phyloP scores from a whole-genome alignment of 2,113 vertebrate genomes.

The Astur gentilis region DNA sequence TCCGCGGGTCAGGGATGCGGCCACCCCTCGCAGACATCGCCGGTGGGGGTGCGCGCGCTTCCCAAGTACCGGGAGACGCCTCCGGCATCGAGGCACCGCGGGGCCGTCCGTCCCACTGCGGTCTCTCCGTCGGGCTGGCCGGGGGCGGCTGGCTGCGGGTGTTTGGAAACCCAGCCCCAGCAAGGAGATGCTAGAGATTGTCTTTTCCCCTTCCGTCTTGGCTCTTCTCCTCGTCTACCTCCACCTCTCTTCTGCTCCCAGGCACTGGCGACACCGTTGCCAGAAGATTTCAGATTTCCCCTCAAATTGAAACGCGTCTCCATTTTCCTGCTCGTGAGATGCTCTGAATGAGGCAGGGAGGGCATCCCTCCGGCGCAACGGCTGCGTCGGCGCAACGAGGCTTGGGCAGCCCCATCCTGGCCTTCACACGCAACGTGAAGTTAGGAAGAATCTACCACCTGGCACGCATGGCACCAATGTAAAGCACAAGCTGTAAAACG shows the following conservation, averaged over 20 bases:
- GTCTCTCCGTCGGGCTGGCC: background rate
- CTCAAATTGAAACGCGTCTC: background rate
- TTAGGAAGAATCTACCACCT: background rate
- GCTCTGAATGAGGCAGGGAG: background rate
- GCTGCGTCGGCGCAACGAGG: accelerated
- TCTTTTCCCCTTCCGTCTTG: background rate
- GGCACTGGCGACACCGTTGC: background rate
- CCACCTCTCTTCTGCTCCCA: background rate
- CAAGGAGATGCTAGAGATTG: background rate
- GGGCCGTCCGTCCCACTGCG: background rate
- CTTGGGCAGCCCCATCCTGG: background rate
- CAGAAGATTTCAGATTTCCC: background rate
- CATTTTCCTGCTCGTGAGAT: background rate
- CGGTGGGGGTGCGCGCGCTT: accelerated
- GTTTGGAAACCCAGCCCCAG: background rate
- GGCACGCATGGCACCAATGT: background rate
- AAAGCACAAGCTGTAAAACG: background rate
- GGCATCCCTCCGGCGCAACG: accelerated
- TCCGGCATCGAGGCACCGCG: too few species aligned
- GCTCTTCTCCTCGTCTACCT: background rate
- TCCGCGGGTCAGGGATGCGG: background rate
- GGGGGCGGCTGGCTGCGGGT: background rate
- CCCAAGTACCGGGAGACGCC: background rate
- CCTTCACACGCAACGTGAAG: background rate
- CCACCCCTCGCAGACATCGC: background rate